Base-by-base conservation (phyloP, 2,113 vertebrate genomes). In the Pluvialis apricaria region DNA sequence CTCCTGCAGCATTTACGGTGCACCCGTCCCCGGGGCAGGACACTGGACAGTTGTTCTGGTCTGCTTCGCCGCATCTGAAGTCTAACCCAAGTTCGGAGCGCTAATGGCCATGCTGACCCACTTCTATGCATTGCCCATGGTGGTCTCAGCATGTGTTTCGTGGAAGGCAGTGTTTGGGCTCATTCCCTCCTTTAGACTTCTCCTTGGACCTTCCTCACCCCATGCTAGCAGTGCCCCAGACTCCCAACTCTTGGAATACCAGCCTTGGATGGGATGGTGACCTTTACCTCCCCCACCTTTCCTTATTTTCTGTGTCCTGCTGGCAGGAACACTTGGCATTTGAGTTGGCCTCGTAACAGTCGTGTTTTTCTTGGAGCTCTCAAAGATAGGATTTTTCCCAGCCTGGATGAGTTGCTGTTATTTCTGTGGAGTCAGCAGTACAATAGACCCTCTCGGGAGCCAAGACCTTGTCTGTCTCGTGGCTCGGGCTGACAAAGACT, bases 351-450 rank as follows among this genome's bases (percentile, higher is more conserved):
- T 92, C 66, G 11, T 64, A 82, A 82, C 86, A 54, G 64, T 82
- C 29, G 3, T 94, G 96, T 94, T 94, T 91, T 91, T 89, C 72
- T 95, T 96, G 91, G 96, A 96, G 52, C 89, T 79, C 73, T 85
- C 73, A 28, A 61, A 79, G 88, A 72, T 49, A 86, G 92, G 69
- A 91, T 95, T 97, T 96, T 97, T 95, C 94, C 92, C 92, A 95
- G 95, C 86, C 94, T 89, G 92, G 57, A 69, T 80, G 77, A 92
- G 54, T 82, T 90, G 89, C 91, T 95, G 94, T 94, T 97, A 79
- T 96, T 97, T 94, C 95, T 95, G 31, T 73, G 44, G 86, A 94
- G 72, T 94, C 92, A 94, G 91, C 94, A 79, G 83, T 76, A 94
- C 94, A 92, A 95, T 86, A 89, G 92, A 85, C 77, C 91, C 91